Evolutionary conservation across 2,888 invertebrate genomes (phyloP), one percentile per base, ranked within the genome.

Genomic region (Buathra laborator): DNA sequence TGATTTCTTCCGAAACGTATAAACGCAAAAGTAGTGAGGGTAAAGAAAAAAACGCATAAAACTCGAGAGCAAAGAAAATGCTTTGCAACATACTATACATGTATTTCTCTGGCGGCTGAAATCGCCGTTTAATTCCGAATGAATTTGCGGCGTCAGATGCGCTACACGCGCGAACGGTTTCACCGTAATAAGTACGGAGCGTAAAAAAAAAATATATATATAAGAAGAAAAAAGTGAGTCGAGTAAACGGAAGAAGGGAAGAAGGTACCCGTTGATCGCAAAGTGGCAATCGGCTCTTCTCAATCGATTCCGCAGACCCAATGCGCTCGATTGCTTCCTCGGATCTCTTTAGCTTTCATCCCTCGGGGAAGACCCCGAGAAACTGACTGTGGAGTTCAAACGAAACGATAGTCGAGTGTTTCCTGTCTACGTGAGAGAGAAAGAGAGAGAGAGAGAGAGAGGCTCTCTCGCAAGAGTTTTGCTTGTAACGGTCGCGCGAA

Each of bases 281-380:
- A 86, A 86, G 86, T 86, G 86, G 84, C 84, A 86, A 86, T 86
- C 84, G 84, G 72, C 19, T 37, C 72, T 78, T 77, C 77, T 68
- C 81, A 81, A 84, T 84, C 84, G 81, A 84, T 81, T 84, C 76
- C 80, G 62, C n/a, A 44, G 81, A 68, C 77, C 53, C 19, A 24
- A 59, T 74, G 74, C 81, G 78, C 77, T 81, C 84, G 84, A 84
- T 84, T 78, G 81, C 77, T 84, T 84, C 48, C 72, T 59, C 81
- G 74, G 81, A 84, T 56, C 77, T 81, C 76, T 77, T 46, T 74
- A 80, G 81, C 81, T 81, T 84, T 81, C 81, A 75, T 81, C 74
- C 81, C 84, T 66, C 72, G 77, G 67, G 82, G 53, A 29, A 46
- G 12, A 29, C 19, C 56, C 56, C 3, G 12, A 12, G 74, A 37